A percentile compares a stretch with the other conserved stretches of the same genome.
These are phyloP conservation scores for Phrynosoma platyrhinos DNA, from an alignment of 2,113 vertebrate genomes.

Conservation along the genomic window DNA sequence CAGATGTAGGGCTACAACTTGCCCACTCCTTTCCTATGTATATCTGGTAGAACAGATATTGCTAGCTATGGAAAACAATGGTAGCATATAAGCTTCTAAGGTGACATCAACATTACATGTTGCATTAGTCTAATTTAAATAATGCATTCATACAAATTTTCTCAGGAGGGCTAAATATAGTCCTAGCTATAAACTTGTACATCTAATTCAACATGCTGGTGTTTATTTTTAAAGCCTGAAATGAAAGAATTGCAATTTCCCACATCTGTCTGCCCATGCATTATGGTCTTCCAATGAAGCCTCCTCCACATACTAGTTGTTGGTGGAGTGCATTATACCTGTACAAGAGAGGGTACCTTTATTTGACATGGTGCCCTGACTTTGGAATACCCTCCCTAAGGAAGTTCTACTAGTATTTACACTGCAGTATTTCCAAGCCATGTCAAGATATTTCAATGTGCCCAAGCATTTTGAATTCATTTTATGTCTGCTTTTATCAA, in stretches of 20 bases:
- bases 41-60: no score
- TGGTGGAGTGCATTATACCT: not conserved
- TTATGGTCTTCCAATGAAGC: not conserved
- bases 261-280: not conserved
- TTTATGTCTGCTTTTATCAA: not conserved
- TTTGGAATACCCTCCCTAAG: not conserved
- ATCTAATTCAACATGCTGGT: not conserved
- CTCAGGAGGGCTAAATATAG: not conserved
- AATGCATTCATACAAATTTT: not conserved
- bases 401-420: not conserved
- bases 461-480: no score
- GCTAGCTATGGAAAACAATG: not conserved
- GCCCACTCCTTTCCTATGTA: no score
- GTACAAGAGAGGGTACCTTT: not conserved
- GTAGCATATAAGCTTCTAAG: not conserved
- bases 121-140: not conserved
- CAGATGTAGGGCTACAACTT: no score
- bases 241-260: not conserved
- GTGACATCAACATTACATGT: not conserved
- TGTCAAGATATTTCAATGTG: no score
- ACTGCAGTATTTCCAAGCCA: not conserved
- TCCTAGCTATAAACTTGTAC: not conserved
- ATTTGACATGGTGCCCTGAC: not conserved
- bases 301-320: not conserved
- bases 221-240: not conserved